A percentile compares a stretch with the other conserved stretches of the same genome.
phyloP scores from a whole-genome alignment of 2,113 vertebrate species.

The Amphiprion percula region DNA sequence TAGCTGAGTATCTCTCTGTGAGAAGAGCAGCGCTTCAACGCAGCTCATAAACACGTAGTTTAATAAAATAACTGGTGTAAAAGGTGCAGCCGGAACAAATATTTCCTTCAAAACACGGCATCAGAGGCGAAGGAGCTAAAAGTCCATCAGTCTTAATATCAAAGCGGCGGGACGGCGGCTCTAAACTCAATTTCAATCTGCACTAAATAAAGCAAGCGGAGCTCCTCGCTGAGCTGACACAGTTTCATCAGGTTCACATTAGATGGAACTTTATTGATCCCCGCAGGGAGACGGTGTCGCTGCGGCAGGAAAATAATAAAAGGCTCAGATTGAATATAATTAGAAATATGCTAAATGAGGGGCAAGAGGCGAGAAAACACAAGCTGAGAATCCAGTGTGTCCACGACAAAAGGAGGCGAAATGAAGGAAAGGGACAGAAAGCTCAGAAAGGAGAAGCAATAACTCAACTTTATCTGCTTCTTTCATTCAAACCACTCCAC shows the following conservation, averaged over 20 bases:
- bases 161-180: conserved; percentile 41
- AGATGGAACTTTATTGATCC: conserved; percentile 75
- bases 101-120: conserved; percentile 20
- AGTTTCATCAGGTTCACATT: conserved; percentile 70
- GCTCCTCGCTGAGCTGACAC: conserved; percentile 68
- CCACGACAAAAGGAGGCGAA: conserved; percentile 13
- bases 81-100: conserved; percentile 27
- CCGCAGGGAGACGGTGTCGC: conserved; percentile 63
- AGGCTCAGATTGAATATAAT: conserved; percentile 65
- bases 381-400: background rate
- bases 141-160: conserved; percentile 52
- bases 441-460: background rate
- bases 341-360: conserved; percentile 62
- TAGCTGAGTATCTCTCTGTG: conserved; percentile 1
- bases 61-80: conserved; percentile 3
- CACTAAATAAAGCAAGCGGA: conserved; percentile 68
- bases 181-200: conserved; percentile 57
- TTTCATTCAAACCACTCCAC: background rate
- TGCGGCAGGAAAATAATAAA: conserved; percentile 58
- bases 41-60: background rate
- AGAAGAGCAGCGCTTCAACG: background rate
- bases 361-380: conserved; percentile 5
- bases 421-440: background rate
- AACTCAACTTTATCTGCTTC: background rate
- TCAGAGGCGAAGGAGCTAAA: conserved; percentile 23